Evolutionary conservation across 2,113 vertebrate genomes (phyloP), one percentile per base, ranked within the genome.

Genomic region (Bungarus multicinctus): DNA sequence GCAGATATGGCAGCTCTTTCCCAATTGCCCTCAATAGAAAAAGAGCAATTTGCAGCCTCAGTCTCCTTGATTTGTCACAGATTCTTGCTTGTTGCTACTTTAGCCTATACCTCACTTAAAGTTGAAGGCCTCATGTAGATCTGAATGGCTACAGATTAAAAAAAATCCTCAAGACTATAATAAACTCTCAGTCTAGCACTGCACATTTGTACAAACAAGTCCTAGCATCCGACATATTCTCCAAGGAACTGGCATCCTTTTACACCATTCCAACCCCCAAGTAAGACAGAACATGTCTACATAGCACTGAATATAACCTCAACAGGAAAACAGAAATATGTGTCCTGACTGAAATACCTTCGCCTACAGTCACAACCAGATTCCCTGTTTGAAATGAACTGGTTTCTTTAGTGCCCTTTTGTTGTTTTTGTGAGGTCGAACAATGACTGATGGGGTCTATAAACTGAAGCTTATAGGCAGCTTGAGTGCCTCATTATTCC

Each of bases 381-480:
- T 89, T 55, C 93, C 91, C 55, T 54, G 25, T 45, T 25, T 30
- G 88, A 95, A 93, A 93, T 22, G 20, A 86, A 8, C 0, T 90
- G 58, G 91, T 95, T 95, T 94, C 87, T 90, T 94, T 91, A 92
- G 34, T 52, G 85, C n/a, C 18, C 30, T 89, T 92, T 92, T 90
- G 93, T 64, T 91, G 85, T 27, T 88, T 60, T 34, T 85, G 85
- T 60, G 47, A 52, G 27, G 85, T 69, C 58, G 90, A 96, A 0
- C 12, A 74, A 0, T 81, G 52, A 94, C 69, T 92, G 57, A 90
- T 5, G 7, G 45, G 5, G 87, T 93, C 91, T 85, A 91, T 55
- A 94, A 94, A 95, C 0, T 53, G 14, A 93, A 94, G 52, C 20
- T 92, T 88, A 92, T 0, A 86, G 55, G 12, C 64, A 96, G 55